These are phyloP conservation scores for Heliconius hewitsoni DNA, from an alignment of 1,140 invertebrate species.

Conservation along the genomic window DNA sequence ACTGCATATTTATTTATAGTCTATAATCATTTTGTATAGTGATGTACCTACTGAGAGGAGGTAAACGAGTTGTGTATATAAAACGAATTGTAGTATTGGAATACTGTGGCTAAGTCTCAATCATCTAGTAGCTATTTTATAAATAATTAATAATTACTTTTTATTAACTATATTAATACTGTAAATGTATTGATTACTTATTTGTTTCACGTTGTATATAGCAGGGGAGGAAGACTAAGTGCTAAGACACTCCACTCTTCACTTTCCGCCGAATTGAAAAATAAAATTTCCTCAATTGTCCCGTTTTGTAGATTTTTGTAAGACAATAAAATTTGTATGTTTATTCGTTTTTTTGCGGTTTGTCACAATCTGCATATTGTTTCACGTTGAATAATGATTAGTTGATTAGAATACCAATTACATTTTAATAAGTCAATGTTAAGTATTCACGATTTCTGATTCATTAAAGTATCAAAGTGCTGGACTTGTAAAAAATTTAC, in stretches of 20 bases:
- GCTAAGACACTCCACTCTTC: too few species aligned
- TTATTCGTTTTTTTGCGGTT: too few species aligned
- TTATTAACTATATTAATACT: too few species aligned
- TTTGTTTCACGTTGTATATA: too few species aligned
- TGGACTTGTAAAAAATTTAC: too few species aligned
- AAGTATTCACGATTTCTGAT: too few species aligned
- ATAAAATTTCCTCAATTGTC: too few species aligned
- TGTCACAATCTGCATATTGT: background rate
- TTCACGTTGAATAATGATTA: background rate
- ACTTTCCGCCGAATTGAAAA: background rate
- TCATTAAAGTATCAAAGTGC: too few species aligned
- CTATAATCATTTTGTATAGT: slow-evolving; percentile 9
- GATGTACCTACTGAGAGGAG: slow-evolving; percentile 5
- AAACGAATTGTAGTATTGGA: background rate
- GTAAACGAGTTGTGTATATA: slow-evolving; percentile 21
- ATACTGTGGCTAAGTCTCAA: background rate
- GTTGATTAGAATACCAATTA: background rate
- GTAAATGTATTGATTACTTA: too few species aligned
- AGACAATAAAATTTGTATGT: too few species aligned
- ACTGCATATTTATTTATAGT: slow-evolving; percentile 47
- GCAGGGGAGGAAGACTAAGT: too few species aligned
- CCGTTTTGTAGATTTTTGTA: too few species aligned
- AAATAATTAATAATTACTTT: background rate
- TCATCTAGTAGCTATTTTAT: background rate
- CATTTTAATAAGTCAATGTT: background rate